Conservation (phyloP, 2,113 vertebrate genomes). For the Dissostichus mawsoni region DNA sequence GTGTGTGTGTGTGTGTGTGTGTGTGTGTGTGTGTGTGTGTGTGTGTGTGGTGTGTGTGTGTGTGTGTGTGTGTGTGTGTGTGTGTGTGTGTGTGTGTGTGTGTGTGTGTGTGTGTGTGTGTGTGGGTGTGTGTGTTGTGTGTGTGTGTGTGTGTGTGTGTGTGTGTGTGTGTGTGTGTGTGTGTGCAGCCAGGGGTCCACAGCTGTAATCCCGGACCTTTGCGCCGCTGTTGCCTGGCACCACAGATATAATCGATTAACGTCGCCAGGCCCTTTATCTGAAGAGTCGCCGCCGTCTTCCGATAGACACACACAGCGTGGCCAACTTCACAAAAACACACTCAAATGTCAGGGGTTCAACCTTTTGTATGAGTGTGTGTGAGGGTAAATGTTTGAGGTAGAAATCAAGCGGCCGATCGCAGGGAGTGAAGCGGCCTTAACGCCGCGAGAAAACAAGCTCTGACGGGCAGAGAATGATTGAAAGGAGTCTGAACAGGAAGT, state of each 20-base stretch:
- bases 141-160: too few species aligned
- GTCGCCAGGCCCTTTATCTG: constrained; percentile 46
- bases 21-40: too few species aligned
- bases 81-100: too few species aligned
- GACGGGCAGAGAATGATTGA: constrained; percentile 67
- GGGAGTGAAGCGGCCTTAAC: constrained; percentile 25
- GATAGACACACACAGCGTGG: constrained; percentile 50
- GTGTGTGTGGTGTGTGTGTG: constrained; percentile 6
- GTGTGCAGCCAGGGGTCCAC: constrained; percentile 41
- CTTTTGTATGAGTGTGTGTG: constrained; percentile 4
- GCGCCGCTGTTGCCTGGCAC: constrained; percentile 15
- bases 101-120: background rate
- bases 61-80: background rate
- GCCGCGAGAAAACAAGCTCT: constrained; percentile 35
- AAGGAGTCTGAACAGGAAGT: constrained; percentile 63
- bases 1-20: background rate
- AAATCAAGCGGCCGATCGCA: constrained; percentile 16
- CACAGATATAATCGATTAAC: constrained; percentile 59
- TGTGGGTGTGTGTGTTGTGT: background rate
- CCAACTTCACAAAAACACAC: constrained; percentile 66
- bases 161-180: background rate
- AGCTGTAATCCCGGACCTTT: constrained; percentile 49
- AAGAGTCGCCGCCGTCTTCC: constrained; percentile 40
- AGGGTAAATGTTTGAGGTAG: background rate
- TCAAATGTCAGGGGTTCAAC: constrained; percentile 74